Conservation (phyloP, 2,113 vertebrate genomes). For the Phalacrocorax brasilianus region DNA sequence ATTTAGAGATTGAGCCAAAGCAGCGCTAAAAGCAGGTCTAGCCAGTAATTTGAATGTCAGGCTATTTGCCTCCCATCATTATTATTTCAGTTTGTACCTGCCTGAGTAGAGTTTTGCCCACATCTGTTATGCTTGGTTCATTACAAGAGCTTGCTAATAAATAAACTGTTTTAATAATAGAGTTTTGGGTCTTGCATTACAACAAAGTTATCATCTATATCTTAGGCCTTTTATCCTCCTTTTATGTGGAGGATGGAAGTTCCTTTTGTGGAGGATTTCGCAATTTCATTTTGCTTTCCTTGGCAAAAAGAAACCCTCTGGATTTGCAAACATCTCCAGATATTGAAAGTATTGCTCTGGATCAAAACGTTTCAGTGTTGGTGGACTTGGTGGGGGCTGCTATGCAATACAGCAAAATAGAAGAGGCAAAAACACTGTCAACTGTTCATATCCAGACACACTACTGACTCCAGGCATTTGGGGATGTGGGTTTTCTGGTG, state of each 20-base stretch:
- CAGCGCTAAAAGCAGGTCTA: slow-evolving; percentile 2
- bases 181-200: background rate
- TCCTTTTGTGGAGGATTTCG: slow-evolving; percentile 6
- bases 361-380: background rate
- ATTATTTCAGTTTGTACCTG: background rate
- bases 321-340: background rate
- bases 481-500: background rate
- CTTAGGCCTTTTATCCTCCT: slow-evolving; percentile 37
- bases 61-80: background rate
- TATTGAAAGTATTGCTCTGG: background rate
- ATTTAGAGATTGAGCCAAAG: background rate
- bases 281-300: background rate
- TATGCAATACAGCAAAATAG: background rate
- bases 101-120: slow-evolving; percentile 7
- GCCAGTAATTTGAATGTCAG: background rate
- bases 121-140: slow-evolving; percentile 7
- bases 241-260: background rate
- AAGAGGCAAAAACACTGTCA: background rate
- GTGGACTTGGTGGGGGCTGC: background rate
- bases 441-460: background rate
- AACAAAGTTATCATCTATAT: slow-evolving; percentile 10
- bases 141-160: slow-evolving; percentile 25
- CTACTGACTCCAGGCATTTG: background rate
- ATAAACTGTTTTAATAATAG: slow-evolving; percentile 8
- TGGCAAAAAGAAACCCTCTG: background rate